phyloP scores from a whole-genome alignment of 2,113 vertebrate species.

The Rousettus leschenaultii region DNA sequence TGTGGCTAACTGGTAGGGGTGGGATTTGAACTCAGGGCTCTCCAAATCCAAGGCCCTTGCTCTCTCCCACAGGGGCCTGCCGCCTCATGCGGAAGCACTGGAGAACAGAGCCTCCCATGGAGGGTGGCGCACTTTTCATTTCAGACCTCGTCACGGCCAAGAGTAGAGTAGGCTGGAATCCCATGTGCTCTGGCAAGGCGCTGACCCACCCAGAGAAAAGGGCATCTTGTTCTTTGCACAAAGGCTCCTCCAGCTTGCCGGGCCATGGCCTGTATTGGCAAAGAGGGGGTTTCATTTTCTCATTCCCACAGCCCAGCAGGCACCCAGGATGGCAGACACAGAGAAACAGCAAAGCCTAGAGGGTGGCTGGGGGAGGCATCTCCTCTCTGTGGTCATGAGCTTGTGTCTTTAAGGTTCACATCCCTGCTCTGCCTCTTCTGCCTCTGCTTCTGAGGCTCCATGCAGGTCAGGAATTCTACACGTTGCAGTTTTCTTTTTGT shows the following conservation, averaged over 20 bases:
- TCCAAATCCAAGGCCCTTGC: not conserved
- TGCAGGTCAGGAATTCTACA: fast-evolving
- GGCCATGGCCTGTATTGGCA: not conserved
- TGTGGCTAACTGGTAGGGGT: not conserved
- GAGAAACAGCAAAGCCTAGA: not conserved
- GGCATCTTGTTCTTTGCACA: not conserved
- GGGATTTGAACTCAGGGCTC: not conserved
- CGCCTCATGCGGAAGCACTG: not conserved
- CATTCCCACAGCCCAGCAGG: not conserved
- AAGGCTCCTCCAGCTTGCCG: not conserved
- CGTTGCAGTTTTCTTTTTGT: not conserved
- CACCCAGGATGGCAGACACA: not conserved
- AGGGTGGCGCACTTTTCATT: not conserved
- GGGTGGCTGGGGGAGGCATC: not conserved
- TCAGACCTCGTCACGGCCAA: not conserved
- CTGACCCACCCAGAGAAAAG: not conserved
- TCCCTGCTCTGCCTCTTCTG: not conserved
- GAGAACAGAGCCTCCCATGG: not conserved
- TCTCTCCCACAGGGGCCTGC: fast-evolving
- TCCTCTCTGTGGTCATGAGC: not conserved
- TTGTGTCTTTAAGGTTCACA: not conserved
- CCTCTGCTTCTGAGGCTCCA: not conserved
- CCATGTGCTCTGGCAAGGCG: not conserved
- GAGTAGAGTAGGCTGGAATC: not conserved
- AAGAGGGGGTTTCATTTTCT: not conserved